Evolutionary conservation across 2,797 vertebrate species (phyloP).

Genomic region (Tiaroga cobitis): DNA sequence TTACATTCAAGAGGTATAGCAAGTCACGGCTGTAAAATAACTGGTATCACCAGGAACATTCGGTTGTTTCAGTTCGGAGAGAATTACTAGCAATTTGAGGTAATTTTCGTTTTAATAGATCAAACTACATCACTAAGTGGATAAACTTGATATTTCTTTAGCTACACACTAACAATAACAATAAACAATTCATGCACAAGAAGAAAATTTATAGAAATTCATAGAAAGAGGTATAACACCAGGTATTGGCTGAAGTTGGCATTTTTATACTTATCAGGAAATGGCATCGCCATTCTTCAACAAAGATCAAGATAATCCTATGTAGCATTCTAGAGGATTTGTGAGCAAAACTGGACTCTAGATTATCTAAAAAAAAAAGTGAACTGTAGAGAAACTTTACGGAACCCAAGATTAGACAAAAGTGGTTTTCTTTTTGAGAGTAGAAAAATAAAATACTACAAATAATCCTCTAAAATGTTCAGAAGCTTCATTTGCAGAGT

Average conservation of each 20-base stretch:
- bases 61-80: slow-evolving; percentile 34
- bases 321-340: neutral
- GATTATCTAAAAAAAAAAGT: neutral
- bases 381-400: neutral
- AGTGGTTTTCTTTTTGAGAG: neutral
- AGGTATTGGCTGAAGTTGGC: slow-evolving; percentile 10
- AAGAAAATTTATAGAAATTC: slow-evolving; percentile 24
- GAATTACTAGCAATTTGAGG: slow-evolving; percentile 45
- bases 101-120: slow-evolving; percentile 47
- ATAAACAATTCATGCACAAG: slow-evolving; percentile 29
- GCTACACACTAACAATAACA: slow-evolving; percentile 34
- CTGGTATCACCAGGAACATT: slow-evolving; percentile 48
- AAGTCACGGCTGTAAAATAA: slow-evolving; percentile 40
- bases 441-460: neutral
- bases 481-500: neutral
- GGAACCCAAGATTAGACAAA: neutral
- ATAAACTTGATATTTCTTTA: slow-evolving; percentile 32
- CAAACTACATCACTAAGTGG: slow-evolving; percentile 36
- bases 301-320: neutral
- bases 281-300: neutral
- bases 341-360: neutral
- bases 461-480: neutral
- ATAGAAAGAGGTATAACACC: slow-evolving; percentile 30
- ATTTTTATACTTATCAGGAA: slow-evolving; percentile 1
- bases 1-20: slow-evolving; percentile 47